phyloP scores from a whole-genome alignment of 2,888 invertebrate genomes.

The Xestia rhomboidea region DNA sequence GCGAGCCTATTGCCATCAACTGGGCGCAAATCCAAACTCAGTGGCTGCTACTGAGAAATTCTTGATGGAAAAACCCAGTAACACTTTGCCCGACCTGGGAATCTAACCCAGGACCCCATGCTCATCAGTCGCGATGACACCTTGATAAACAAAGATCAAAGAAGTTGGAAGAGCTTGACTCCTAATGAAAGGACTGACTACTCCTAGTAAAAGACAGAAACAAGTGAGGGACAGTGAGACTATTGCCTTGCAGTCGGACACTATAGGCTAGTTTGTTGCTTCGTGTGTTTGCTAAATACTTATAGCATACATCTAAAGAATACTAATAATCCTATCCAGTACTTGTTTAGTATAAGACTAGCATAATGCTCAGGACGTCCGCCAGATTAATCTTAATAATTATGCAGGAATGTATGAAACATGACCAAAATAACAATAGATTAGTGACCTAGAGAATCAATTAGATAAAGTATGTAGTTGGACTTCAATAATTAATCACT shows the following conservation, averaged over 20 bases:
- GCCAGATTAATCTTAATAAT: slow-evolving; percentile 48
- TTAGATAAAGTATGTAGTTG: slow-evolving; percentile 62
- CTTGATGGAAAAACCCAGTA: too few relatives aligned
- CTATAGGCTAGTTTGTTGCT: not conserved
- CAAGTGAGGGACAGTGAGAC: not conserved
- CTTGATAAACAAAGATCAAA: not conserved
- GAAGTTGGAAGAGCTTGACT: not conserved
- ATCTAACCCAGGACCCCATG: too few relatives aligned
- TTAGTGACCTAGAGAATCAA: slow-evolving; percentile 75
- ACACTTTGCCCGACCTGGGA: too few relatives aligned
- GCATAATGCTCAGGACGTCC: slow-evolving; percentile 20
- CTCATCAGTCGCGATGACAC: not conserved
- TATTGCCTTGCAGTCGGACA: not conserved
- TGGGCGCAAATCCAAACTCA: too few relatives aligned
- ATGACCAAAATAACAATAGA: slow-evolving; percentile 71
- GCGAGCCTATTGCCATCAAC: too few relatives aligned
- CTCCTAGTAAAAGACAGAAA: not conserved
- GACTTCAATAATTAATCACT: slow-evolving; percentile 73
- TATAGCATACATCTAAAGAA: slow-evolving; percentile 2
- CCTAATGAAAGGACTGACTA: not conserved
- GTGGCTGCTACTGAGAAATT: too few relatives aligned
- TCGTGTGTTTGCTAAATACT: slow-evolving; percentile 8
- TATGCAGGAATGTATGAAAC: slow-evolving; percentile 58
- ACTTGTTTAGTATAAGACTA: slow-evolving; percentile 1
- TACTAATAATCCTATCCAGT: slow-evolving; percentile 4